Base-by-base conservation (phyloP, 1,140 invertebrate species). In the Heliconius congener region DNA sequence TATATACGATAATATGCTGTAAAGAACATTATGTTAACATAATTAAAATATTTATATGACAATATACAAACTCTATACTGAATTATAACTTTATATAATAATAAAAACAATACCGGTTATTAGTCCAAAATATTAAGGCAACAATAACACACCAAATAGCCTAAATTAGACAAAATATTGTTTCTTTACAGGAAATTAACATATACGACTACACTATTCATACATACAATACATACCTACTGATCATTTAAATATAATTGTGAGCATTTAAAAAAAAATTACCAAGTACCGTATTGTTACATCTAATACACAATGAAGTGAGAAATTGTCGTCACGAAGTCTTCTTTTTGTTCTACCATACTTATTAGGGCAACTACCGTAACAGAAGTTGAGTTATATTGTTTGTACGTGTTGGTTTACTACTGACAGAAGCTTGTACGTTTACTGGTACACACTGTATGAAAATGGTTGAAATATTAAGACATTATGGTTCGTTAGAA, bases 311-410 rank as follows among this genome's bases (percentile, higher is more conserved):
- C 84, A 83, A 83, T 74, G 52, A 73, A 30, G 8, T 80, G 74
- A 85, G 76, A 81, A 86, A 86, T 86, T 60, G 72, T 84, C 73
- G 83, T 82, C 85, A 85, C 84, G 82, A 78, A 11, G 71, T 79
- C 11, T 6, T 16, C 27, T 55, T 30, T 60, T 80, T 76, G 76
- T 81, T 34, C 73, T 74, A 55, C 60, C 75, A 66, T 74, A 74
- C 79, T 77, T 83, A 82, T 79, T 81, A 77, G 73, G 76, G 72
- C 77, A 81, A 89, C 88, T 89, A 88, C 88, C 81, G 88, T 87
- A 82, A 79, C 88, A 84, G 88, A 84, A 89, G 88, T 87, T 88
- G 77, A 79, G 74, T 78, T 77, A 77, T 79, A 82, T 86, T 85
- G 84, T 83, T 77, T 84, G 78, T 76, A 50, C 52, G 55, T 73